Base-by-base conservation (phyloP, 2,113 vertebrate species). In the Barnardius zonarius region DNA sequence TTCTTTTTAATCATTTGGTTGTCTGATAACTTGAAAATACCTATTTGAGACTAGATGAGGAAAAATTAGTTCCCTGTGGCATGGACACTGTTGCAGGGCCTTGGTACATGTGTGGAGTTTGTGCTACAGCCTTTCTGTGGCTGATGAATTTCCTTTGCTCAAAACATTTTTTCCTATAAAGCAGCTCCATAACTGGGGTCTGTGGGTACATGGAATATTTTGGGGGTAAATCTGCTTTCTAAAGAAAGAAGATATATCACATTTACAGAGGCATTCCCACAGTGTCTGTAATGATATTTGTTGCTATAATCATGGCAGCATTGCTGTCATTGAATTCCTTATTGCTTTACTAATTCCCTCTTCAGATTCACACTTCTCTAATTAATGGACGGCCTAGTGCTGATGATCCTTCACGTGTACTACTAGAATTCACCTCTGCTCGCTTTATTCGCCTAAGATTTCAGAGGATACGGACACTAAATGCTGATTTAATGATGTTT, bases 401-500 rank as follows among this genome's bases (percentile, higher is more conserved):
- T 10, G 99, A 99, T 7, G 99, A 99, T 94, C 99, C 99, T 7
- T 99, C 99, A 16, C 98, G 97, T 3, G 96, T 96, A 27, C 96
- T 99, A 44, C 95, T 99, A 35, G 99, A 99, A 94, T 99, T 99
- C 97, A 99, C 99, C 70, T 99, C 99, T 1, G 98, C 99, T 70
- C 99, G 99, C 39, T 99, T 98, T 74, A 99, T 99, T 97, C 98
- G 99, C 83, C 92, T 99, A 95, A 98, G 98, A 85, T 98, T 99
- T 87, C 99, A 99, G 96, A 98, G 99, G 88, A 99, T 99, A 95
- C 97, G 99, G 33, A 99, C 99, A 3, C 96, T 99, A 68, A 99
- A 99, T 75, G 99, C 99, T 1, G 99, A 99, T 96, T 98, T 99
- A 92, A 99, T 99, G 99, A 99, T 99, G 93, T 98, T 99, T 22